Evolutionary conservation across 2,797 vertebrate species (phyloP).

Genomic region (Diplodus sargus): DNA sequence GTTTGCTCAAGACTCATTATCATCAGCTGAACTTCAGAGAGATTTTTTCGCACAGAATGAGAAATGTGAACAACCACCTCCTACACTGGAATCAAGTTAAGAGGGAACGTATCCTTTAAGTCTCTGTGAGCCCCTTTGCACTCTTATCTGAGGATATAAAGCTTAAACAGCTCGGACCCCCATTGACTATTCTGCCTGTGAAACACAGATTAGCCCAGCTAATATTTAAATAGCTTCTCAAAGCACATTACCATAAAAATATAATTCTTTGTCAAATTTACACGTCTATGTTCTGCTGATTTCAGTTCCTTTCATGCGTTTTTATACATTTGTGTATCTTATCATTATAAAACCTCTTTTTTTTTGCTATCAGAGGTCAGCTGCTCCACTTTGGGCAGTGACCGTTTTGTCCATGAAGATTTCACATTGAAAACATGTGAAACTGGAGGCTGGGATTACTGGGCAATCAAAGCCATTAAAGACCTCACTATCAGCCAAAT

Average conservation of each 20-base stretch:
- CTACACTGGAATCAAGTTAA: background rate
- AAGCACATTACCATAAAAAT: background rate
- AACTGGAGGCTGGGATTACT: conserved; percentile 57
- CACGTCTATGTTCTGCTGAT: background rate
- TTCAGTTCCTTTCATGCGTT: background rate
- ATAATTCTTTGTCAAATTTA: background rate
- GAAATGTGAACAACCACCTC: background rate
- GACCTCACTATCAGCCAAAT: conserved; percentile 77
- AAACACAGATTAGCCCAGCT: conserved; percentile 28
- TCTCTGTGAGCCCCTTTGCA: background rate
- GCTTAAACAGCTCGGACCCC: conserved; percentile 10
- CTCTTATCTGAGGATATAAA: background rate
- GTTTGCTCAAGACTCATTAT: background rate
- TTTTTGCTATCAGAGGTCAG: conserved; percentile 28
- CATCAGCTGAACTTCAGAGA: background rate
- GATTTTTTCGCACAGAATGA: background rate
- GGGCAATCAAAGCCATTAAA: conserved; percentile 74
- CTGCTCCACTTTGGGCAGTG: conserved; percentile 13
- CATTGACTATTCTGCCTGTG: conserved; percentile 3
- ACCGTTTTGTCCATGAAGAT: conserved; percentile 27
- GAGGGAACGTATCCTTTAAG: background rate
- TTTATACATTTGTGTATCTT: conserved; percentile 6
- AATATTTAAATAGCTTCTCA: conserved; percentile 1
- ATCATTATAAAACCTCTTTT: background rate
- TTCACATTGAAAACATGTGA: conserved; percentile 62